Evolutionary conservation across 1,140 invertebrate genomes (phyloP), one percentile per base, ranked within the genome.

Genomic region (Cydia pomonella): DNA sequence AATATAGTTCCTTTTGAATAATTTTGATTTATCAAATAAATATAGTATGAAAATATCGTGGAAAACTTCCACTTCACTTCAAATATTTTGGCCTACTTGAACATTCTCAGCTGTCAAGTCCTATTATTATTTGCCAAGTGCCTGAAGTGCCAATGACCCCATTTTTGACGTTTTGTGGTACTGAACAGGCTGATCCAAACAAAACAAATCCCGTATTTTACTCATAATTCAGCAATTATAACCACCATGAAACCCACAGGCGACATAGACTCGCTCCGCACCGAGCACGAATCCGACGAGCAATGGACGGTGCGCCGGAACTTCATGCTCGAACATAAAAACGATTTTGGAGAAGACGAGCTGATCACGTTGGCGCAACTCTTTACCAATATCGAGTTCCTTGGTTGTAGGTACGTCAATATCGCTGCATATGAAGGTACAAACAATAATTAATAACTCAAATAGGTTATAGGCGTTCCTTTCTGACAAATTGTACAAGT

Each of bases 331-430:
- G 89, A 94, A 4, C 96, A 98, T 83, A 95, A 96, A 82, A 94
- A 95, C 21, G 95, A 94, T 80, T 97, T 96, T 90, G 90, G 95
- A 1, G 95, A 96, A 86, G 95, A 96, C 47, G 94, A 96, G 79
- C 91, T 98, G 3, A 93, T 98, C 1, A 97, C 96, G 81, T 91
- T 98, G 63, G 96, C 97, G 0, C 96, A 96, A 92, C 94, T 96
- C 29, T 97, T 97, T 87, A 95, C 95, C 1, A 98, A 98, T 88
- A 94, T 97, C 10, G 97, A 97, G 88, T 95, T 97, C 79, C 91
- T 98, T 73, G 97, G 97, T 78, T 97, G 97, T 94, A 95, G 94
- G 96, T 97, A 23, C n/a, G n/a, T n/a, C n/a, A n/a, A n/a, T n/a
- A n/a, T n/a, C n/a, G n/a, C n/a, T n/a, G n/a, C n/a, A n/a, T n/a